These are phyloP conservation scores for Hypotaenidia okinawae DNA, from an alignment of 2,797 vertebrate species.

Conservation along the genomic window DNA sequence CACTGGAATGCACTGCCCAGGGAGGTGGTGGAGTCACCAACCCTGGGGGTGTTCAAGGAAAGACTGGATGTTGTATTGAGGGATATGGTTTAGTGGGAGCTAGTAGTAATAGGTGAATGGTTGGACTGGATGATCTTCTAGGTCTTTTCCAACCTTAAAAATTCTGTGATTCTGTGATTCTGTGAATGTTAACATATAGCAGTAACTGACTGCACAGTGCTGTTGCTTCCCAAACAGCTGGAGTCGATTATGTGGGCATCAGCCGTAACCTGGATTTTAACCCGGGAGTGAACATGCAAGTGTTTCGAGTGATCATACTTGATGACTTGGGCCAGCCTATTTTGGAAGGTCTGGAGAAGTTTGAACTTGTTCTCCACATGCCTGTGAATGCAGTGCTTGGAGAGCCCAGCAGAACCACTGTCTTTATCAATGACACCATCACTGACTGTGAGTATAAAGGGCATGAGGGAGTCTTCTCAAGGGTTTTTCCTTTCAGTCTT, in stretches of 20 bases:
- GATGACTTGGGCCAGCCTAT: constrained; percentile 86
- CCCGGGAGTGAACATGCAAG: constrained; percentile 85
- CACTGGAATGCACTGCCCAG: too few relatives aligned
- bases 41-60: too few relatives aligned
- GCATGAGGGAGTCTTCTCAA: neutral
- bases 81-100: too few relatives aligned
- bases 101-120: too few relatives aligned
- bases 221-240: constrained; percentile 75
- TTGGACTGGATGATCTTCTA: too few relatives aligned
- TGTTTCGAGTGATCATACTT: constrained; percentile 85
- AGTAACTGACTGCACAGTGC: neutral
- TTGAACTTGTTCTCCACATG: constrained; percentile 87
- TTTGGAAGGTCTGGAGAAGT: constrained; percentile 86
- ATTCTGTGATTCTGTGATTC: too few relatives aligned
- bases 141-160: too few relatives aligned
- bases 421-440: constrained; percentile 85
- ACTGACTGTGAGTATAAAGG: constrained; percentile 80
- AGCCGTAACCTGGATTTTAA: constrained; percentile 87
- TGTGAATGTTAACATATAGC: neutral
- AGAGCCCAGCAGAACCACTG: constrained; percentile 84
- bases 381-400: constrained; percentile 85
- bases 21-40: too few relatives aligned
- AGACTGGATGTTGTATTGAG: too few relatives aligned
- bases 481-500: neutral
- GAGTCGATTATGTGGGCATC: constrained; percentile 87